These are phyloP conservation scores for Dusona sp. DNA, from an alignment of 2,888 invertebrate genomes.

Conservation along the genomic window DNA sequence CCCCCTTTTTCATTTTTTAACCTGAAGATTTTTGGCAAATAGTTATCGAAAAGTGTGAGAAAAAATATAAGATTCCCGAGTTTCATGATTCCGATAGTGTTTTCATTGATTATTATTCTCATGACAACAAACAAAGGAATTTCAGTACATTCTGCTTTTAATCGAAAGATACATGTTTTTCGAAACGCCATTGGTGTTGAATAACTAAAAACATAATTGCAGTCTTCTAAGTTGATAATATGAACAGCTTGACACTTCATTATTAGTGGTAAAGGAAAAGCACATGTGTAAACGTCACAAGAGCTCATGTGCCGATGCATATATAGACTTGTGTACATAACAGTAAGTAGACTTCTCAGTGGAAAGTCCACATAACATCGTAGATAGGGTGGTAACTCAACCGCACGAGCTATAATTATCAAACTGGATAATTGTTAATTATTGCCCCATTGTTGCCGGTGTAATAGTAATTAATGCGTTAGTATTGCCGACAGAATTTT, in stretches of 20 bases:
- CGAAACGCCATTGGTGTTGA: neutral
- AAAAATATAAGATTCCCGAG: neutral
- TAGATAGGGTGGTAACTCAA: constrained; percentile 78
- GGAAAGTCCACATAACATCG: constrained; percentile 33
- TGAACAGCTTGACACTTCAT: constrained; percentile 25
- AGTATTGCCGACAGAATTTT: constrained; percentile 56
- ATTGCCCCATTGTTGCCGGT: constrained; percentile 80
- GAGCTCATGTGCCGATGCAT: constrained; percentile 3
- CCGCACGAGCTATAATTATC: constrained; percentile 80
- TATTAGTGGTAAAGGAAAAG: constrained; percentile 13
- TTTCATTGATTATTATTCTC: neutral
- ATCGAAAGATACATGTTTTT: neutral
- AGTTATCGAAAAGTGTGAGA: neutral
- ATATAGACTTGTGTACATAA: neutral
- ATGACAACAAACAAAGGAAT: neutral
- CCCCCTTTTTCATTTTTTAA: neutral
- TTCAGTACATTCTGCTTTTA: neutral
- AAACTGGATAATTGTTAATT: constrained; percentile 83
- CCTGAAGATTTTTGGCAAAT: neutral
- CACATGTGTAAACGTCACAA: constrained; percentile 38
- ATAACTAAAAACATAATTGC: neutral
- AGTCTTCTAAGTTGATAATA: constrained; percentile 19
- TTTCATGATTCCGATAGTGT: neutral
- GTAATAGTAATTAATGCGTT: constrained; percentile 79
- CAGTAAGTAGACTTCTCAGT: constrained; percentile 17